phyloP scores from a whole-genome alignment of 1,140 invertebrate genomes.

The Zaprionus nigranus region DNA sequence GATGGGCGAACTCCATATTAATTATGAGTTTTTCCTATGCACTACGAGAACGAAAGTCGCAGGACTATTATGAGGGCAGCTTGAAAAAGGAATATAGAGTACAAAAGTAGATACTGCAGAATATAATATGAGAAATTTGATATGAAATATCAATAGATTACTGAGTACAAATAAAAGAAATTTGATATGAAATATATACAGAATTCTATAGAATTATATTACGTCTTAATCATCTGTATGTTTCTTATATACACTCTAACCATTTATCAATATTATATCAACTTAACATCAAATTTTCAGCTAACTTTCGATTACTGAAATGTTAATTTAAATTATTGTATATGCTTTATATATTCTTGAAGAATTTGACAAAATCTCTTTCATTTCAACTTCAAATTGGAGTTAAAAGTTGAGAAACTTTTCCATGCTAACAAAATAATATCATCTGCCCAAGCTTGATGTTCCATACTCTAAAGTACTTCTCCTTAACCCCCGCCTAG shows the following conservation, averaged over 20 bases:
- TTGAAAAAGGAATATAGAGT: neutral
- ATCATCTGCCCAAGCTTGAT: neutral
- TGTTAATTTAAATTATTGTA: no score
- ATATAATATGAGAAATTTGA: neutral
- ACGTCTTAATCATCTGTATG: no score
- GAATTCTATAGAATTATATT: no score
- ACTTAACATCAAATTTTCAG: neutral
- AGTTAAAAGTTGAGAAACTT: no score
- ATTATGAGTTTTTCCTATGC: constrained; percentile 41
- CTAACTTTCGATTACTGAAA: neutral
- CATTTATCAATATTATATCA: neutral
- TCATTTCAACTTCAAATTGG: neutral
- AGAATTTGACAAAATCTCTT: neutral
- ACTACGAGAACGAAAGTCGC: neutral
- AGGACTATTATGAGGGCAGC: neutral
- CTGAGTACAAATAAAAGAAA: neutral
- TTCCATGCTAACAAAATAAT: no score
- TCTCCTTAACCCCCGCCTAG: neutral
- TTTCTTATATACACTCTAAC: no score
- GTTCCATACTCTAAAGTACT: neutral
- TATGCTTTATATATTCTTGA: no score
- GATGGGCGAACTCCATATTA: constrained; percentile 51
- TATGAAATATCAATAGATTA: neutral
- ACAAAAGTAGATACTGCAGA: neutral
- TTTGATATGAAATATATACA: no score